These are phyloP conservation scores for Morinoia aosen DNA, from an alignment of 2,888 invertebrate genomes.

Conservation along the genomic window DNA sequence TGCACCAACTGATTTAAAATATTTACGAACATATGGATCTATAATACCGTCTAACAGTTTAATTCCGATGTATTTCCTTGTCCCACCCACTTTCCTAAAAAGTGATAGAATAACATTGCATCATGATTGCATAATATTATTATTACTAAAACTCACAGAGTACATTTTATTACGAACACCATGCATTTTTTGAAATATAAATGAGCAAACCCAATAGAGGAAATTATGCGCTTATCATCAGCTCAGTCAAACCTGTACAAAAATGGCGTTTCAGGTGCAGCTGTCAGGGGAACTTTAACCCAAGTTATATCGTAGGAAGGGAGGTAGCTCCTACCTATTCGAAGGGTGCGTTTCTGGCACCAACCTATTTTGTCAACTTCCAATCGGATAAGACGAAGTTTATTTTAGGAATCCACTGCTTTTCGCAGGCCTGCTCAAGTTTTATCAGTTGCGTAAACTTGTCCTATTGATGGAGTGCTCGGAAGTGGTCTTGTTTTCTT, in stretches of 20 bases:
- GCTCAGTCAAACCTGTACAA: background rate
- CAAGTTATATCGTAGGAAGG: no score
- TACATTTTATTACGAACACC: no score
- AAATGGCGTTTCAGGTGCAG: background rate
- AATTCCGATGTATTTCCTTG: no score
- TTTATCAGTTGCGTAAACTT: conserved; percentile 15
- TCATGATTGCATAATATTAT: no score
- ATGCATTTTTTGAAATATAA: background rate
- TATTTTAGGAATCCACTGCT: background rate
- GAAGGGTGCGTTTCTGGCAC: background rate
- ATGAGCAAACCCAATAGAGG: background rate
- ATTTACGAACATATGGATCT: no score
- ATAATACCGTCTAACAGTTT: no score
- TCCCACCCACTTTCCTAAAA: no score
- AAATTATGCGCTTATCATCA: background rate
- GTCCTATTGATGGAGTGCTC: background rate
- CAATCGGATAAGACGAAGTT: background rate
- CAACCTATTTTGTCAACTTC: background rate
- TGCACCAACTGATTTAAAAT: no score
- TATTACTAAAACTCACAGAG: no score
- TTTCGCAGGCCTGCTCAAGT: background rate
- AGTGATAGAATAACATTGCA: no score
- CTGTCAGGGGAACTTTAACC: background rate
- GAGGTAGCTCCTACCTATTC: background rate
- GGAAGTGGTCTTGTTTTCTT: background rate